These are phyloP conservation scores for Metopia argyrocephala DNA, from an alignment of 2,888 invertebrate genomes.

Conservation along the genomic window DNA sequence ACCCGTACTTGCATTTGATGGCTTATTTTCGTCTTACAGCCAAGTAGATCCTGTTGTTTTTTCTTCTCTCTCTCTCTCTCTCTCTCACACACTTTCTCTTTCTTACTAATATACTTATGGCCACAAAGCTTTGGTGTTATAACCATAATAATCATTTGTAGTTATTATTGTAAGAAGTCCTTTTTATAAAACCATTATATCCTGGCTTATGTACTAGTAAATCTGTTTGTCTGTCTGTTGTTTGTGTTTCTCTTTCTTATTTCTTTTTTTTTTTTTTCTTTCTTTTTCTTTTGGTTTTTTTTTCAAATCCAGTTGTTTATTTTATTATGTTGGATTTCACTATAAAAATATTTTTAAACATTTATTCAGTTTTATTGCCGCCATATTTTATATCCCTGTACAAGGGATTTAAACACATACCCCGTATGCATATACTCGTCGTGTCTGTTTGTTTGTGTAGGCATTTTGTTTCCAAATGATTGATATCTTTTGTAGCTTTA, in stretches of 20 bases:
- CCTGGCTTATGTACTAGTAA: background rate
- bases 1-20: background rate
- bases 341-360: background rate
- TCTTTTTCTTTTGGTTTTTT: background rate
- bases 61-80: background rate
- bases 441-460: background rate
- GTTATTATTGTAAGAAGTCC: constrained; percentile 45
- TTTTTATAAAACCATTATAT: constrained; percentile 47
- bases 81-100: no score
- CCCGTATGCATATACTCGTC: background rate
- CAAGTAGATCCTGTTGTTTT: background rate
- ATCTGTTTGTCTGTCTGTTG: background rate
- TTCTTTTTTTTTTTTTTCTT: background rate
- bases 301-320: constrained; percentile 41
- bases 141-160: constrained; percentile 56
- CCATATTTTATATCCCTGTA: background rate
- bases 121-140: constrained; percentile 3
- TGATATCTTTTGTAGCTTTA: constrained; percentile 30
- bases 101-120: no score
- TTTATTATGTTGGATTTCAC: constrained; percentile 63
- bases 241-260: background rate
- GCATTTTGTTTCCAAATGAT: constrained; percentile 6
- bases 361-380: background rate
- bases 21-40: no score
- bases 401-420: constrained; percentile 16